These are phyloP conservation scores for Pygathrix nemaeus DNA, from an alignment of 2,113 vertebrate species.

Conservation along the genomic window DNA sequence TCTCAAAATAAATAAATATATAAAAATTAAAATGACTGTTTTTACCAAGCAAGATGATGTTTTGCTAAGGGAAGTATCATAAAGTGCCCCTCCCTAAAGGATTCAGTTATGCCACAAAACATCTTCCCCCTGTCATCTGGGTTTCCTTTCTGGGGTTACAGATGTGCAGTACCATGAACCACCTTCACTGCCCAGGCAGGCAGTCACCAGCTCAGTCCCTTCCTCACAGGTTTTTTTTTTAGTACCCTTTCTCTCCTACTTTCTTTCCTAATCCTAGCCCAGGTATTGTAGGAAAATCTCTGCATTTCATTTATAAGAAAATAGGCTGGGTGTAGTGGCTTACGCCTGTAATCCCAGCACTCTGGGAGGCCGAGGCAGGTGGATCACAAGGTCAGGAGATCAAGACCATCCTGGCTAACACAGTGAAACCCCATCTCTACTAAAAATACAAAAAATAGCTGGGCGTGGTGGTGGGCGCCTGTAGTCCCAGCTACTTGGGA, in stretches of 20 bases:
- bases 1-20: too few species aligned
- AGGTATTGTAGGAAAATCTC: background rate
- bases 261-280: background rate
- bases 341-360: too few species aligned
- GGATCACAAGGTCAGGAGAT: too few species aligned
- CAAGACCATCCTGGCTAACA: too few species aligned
- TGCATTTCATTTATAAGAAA: background rate
- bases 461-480: too few species aligned
- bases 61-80: background rate
- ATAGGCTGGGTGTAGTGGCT: background rate
- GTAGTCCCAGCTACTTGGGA: too few species aligned
- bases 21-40: background rate
- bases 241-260: background rate
- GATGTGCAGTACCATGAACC: too few species aligned
- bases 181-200: background rate
- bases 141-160: background rate
- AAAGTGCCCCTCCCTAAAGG: background rate
- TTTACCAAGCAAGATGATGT: background rate
- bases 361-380: too few species aligned
- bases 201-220: background rate
- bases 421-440: too few species aligned
- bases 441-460: too few species aligned
- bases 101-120: background rate
- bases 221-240: background rate
- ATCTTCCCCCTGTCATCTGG: background rate